A percentile compares a stretch with the other conserved stretches of the same genome.
These are phyloP conservation scores for Tyrophagus putrescentiae DNA, from an alignment of 1,140 invertebrate species.

Conservation along the genomic window DNA sequence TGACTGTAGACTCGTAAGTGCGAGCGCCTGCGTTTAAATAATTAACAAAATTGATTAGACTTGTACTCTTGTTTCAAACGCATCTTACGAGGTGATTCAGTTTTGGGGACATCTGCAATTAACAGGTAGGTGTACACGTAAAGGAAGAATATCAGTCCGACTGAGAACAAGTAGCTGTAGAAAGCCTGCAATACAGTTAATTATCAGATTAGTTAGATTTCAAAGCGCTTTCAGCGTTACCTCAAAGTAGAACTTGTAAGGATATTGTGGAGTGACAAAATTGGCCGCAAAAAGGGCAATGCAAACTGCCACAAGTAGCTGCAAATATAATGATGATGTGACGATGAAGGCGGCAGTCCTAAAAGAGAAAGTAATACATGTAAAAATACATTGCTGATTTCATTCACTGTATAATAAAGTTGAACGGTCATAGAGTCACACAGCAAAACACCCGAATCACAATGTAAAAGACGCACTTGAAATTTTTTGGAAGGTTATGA, in stretches of 20 bases:
- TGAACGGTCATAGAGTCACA: neutral
- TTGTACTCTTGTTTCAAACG: conserved; percentile 13
- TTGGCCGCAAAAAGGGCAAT: conserved; percentile 80
- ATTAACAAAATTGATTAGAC: neutral
- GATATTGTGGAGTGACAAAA: conserved; percentile 75
- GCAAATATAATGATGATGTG: conserved; percentile 82
- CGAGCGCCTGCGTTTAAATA: conserved; percentile 4
- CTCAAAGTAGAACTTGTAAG: conserved; percentile 68
- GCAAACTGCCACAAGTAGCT: conserved; percentile 74
- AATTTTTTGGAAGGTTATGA: conserved; percentile 2
- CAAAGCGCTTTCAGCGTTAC: conserved; percentile 33
- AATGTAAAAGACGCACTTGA: neutral
- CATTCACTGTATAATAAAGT: neutral
- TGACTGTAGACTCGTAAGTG: conserved; percentile 26
- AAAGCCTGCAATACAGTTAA: conserved; percentile 51
- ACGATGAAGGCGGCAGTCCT: conserved; percentile 79
- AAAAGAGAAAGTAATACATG: conserved; percentile 31
- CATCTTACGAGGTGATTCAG: conserved; percentile 24
- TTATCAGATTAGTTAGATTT: neutral
- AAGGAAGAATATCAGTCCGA: conserved; percentile 82
- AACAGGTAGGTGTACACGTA: conserved; percentile 94
- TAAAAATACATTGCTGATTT: neutral
- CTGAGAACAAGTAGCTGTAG: conserved; percentile 89
- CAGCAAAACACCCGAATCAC: neutral
- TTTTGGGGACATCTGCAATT: conserved; percentile 59